Percentiles rank a stretch among this genome's conserved stretches.
phyloP scores from a whole-genome alignment of 2,888 invertebrate genomes.

The Orthosia gothica region DNA sequence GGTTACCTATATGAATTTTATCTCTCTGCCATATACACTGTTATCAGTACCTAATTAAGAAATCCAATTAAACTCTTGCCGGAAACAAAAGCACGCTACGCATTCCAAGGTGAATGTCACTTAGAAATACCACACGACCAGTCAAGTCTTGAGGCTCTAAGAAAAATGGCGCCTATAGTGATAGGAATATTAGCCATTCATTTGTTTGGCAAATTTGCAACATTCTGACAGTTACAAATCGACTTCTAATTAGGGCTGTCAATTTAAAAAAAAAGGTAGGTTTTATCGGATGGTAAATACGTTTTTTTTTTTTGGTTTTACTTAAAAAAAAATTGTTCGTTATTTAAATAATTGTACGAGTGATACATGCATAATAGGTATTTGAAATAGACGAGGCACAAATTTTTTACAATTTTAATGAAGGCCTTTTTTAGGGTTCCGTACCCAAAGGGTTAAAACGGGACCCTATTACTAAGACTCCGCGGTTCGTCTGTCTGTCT shows the following conservation, averaged over 20 bases:
- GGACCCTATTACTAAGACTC: too few species aligned
- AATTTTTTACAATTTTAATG: too few species aligned
- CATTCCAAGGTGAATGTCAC: conserved; percentile 18
- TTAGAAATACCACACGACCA: conserved; percentile 7
- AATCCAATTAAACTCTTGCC: conserved; percentile 30
- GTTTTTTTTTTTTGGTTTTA: too few species aligned
- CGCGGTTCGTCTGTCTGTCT: too few species aligned
- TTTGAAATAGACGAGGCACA: too few species aligned
- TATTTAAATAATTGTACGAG: too few species aligned
- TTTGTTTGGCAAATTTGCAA: conserved; percentile 28
- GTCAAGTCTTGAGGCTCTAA: conserved; percentile 10
- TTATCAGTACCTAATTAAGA: conserved; percentile 29
- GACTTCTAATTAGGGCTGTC: conserved; percentile 18
- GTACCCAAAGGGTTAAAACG: too few species aligned
- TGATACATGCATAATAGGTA: too few species aligned
- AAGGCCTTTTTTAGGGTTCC: too few species aligned
- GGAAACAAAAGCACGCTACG: conserved; percentile 29
- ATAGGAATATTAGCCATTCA: conserved; percentile 35
- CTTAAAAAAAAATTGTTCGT: too few species aligned
- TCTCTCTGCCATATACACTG: conserved; percentile 7
- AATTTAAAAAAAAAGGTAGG: background rate
- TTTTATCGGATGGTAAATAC: too few species aligned
- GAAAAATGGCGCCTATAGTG: conserved; percentile 7
- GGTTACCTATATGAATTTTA: conserved; percentile 21
- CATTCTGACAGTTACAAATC: conserved; percentile 10